Conservation (phyloP, 2,888 invertebrate species). For the Parascotia fuliginaria region DNA sequence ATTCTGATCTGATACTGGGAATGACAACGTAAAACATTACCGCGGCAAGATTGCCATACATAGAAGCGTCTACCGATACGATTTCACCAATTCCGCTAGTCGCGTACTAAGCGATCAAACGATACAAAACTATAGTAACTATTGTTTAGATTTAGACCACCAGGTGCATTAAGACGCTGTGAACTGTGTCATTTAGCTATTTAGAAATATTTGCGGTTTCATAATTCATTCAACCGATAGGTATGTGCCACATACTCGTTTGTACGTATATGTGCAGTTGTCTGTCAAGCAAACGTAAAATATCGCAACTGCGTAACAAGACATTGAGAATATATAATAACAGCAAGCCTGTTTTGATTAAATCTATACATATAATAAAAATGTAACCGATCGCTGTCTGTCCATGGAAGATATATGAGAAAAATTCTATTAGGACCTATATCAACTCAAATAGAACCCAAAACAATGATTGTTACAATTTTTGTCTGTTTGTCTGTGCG, state of each 20-base stretch:
- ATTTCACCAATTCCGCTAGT: conserved; percentile 47
- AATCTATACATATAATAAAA: no score
- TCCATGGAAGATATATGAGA: no score
- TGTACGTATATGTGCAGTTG: background rate
- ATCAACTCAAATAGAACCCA: no score
- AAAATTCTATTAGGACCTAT: no score
- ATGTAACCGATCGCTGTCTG: no score
- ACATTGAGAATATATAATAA: no score
- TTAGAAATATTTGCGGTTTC: conserved; percentile 11
- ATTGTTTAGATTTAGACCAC: conserved; percentile 31
- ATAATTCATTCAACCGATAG: background rate
- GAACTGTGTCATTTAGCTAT: conserved; percentile 12
- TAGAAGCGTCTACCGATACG: conserved; percentile 34
- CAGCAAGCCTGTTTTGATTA: no score
- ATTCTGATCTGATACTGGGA: conserved; percentile 11
- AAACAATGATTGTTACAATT: no score
- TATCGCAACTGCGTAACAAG: no score
- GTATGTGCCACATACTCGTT: background rate
- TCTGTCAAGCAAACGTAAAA: no score
- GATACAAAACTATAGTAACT: conserved; percentile 35
- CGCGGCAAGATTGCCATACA: conserved; percentile 34
- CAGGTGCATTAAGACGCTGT: conserved; percentile 9
- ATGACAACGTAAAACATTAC: conserved; percentile 20
- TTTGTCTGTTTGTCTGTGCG: no score
- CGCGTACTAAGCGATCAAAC: conserved; percentile 25